These are phyloP conservation scores for Hemicentrotus pulcherrimus DNA, from an alignment of 35 echinoderm and acorn worm genomes.

Conservation along the genomic window DNA sequence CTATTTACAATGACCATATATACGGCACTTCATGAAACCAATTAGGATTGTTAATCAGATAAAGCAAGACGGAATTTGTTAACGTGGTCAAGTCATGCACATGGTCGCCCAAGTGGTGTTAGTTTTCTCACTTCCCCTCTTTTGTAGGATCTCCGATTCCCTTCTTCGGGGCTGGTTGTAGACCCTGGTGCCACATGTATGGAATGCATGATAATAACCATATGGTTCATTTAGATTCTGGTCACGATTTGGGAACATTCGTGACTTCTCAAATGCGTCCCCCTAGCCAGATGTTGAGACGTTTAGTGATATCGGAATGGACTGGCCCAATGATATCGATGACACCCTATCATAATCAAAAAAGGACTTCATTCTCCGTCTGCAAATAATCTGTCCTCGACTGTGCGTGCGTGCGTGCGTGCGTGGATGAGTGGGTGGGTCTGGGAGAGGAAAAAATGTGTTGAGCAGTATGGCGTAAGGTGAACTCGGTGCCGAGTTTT, in stretches of 20 bases:
- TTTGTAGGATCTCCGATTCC: background rate
- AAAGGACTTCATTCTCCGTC: background rate
- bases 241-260: constrained; percentile 31
- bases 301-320: background rate
- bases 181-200: background rate
- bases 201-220: background rate
- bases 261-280: constrained; percentile 13
- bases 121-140: background rate
- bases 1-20: too few species aligned
- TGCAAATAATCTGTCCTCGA: background rate
- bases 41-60: too few species aligned
- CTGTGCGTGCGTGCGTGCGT: too few species aligned
- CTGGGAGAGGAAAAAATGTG: too few species aligned
- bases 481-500: too few species aligned
- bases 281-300: background rate
- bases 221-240: background rate
- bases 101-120: background rate
- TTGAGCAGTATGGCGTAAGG: too few species aligned
- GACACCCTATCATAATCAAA: background rate
- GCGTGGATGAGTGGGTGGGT: too few species aligned
- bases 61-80: too few species aligned
- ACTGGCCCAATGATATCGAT: background rate
- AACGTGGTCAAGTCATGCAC: background rate
- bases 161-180: background rate
- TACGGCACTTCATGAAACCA: too few species aligned